These are phyloP conservation scores for Elysia crispata DNA, from an alignment of 2,888 invertebrate genomes.

Conservation along the genomic window DNA sequence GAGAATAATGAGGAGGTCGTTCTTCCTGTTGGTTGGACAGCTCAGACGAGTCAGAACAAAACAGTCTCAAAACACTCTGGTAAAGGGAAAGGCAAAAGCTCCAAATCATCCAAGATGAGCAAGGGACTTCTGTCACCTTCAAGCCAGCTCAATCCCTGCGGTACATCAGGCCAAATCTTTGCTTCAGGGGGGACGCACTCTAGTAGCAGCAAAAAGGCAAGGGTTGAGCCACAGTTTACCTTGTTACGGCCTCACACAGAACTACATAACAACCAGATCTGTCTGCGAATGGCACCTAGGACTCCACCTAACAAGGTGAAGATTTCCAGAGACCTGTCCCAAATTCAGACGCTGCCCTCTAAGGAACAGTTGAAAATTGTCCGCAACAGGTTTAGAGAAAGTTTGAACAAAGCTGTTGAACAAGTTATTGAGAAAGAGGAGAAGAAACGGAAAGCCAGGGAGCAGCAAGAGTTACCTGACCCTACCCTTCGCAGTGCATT, in stretches of 20 bases:
- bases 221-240: constrained; percentile 45
- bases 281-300: constrained; percentile 34
- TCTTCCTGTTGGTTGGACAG: constrained; percentile 41
- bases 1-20: constrained; percentile 39
- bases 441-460: constrained; percentile 13
- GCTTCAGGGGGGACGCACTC: background rate
- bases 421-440: constrained; percentile 43
- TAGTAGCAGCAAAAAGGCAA: constrained; percentile 20
- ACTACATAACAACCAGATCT: constrained; percentile 44
- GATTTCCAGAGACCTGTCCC: constrained; percentile 47
- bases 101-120: background rate
- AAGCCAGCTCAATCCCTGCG: too few species aligned
- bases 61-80: background rate
- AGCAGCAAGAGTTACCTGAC: constrained; percentile 17
- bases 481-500: constrained; percentile 37
- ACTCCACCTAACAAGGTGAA: constrained; percentile 48
- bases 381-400: constrained; percentile 46
- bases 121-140: background rate
- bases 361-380: constrained; percentile 50
- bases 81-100: constrained; percentile 35
- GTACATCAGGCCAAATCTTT: too few species aligned
- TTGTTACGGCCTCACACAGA: constrained; percentile 46
- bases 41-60: background rate
- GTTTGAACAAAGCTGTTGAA: constrained; percentile 47
- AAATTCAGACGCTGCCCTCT: constrained; percentile 49